Evolutionary conservation across 1,140 invertebrate species (phyloP).

Genomic region (Drosophila paulistorum): DNA sequence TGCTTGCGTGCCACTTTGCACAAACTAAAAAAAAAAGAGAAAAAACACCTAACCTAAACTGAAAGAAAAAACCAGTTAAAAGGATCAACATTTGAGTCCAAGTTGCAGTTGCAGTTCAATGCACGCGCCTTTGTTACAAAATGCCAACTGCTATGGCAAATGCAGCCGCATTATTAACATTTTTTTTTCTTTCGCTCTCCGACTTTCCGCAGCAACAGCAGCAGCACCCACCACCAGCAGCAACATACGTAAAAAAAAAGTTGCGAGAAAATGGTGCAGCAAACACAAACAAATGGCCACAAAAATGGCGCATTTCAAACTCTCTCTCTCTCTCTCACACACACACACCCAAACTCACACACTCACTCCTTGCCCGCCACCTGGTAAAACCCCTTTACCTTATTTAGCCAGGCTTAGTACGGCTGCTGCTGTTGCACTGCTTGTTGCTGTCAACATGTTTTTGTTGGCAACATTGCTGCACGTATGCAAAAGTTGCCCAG

Average conservation of each 20-base stretch:
- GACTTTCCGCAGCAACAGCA: not conserved
- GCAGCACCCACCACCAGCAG: conserved; percentile 45
- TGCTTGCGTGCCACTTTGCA: conserved; percentile 59
- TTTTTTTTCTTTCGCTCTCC: conserved; percentile 45
- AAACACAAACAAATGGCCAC: conserved; percentile 74
- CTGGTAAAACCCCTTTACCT: not conserved
- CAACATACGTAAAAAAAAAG: conserved; percentile 35
- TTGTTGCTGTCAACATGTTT: conserved; percentile 53
- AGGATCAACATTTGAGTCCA: conserved; percentile 50
- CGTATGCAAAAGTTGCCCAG: conserved; percentile 68
- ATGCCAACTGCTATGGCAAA: conserved; percentile 51
- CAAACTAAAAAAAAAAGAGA: not conserved
- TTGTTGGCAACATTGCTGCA: conserved; percentile 69
- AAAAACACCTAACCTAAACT: not conserved
- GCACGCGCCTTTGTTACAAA: conserved; percentile 60
- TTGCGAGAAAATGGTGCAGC: conserved; percentile 65
- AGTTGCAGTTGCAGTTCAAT: conserved; percentile 57
- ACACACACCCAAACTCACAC: conserved; percentile 22
- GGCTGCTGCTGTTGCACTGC: conserved; percentile 48
- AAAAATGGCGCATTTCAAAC: conserved; percentile 79
- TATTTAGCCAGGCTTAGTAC: conserved; percentile 21
- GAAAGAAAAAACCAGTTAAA: conserved; percentile 21
- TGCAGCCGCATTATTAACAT: conserved; percentile 77
- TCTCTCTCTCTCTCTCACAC: conserved; percentile 33
- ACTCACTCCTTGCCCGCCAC: conserved; percentile 25